These are phyloP conservation scores for Diachasmimorpha longicaudata DNA, from an alignment of 1,140 invertebrate species.

Conservation along the genomic window DNA sequence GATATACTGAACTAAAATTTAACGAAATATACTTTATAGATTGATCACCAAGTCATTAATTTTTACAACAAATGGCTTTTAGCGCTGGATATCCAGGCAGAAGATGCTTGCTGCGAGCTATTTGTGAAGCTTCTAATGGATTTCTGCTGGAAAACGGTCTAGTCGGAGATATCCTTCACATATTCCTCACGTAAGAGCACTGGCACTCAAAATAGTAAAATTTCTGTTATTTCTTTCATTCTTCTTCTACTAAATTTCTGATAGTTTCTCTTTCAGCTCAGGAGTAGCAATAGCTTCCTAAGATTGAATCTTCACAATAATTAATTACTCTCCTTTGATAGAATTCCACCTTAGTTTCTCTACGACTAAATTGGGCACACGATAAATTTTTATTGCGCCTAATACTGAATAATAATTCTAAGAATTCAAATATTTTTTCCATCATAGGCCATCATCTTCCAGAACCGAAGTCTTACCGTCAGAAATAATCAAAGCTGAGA, in stretches of 20 bases:
- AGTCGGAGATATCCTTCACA: constrained; percentile 57
- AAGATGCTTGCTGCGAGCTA: constrained; percentile 52
- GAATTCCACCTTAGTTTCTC: too few relatives aligned
- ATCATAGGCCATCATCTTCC: constrained; percentile 57
- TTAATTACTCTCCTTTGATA: too few relatives aligned
- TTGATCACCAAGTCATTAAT: too few relatives aligned
- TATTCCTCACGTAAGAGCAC: constrained; percentile 56
- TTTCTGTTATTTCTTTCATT: background rate
- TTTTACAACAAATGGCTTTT: background rate
- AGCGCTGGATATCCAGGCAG: constrained; percentile 52
- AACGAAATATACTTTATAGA: too few relatives aligned
- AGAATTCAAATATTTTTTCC: too few relatives aligned
- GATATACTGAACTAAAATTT: too few relatives aligned
- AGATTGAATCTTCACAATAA: too few relatives aligned
- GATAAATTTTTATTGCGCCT: too few relatives aligned
- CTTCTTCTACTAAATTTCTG: constrained; percentile 31
- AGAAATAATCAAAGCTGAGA: constrained; percentile 56
- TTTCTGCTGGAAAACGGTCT: constrained; percentile 54
- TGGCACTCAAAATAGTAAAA: background rate
- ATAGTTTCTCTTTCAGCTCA: too few relatives aligned
- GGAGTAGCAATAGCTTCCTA: too few relatives aligned
- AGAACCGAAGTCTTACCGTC: constrained; percentile 46
- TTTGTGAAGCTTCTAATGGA: constrained; percentile 54
- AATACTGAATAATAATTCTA: too few relatives aligned
- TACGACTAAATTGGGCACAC: too few relatives aligned